Base-by-base conservation (phyloP, 1,140 invertebrate species). In the Psilanteris sp. region DNA sequence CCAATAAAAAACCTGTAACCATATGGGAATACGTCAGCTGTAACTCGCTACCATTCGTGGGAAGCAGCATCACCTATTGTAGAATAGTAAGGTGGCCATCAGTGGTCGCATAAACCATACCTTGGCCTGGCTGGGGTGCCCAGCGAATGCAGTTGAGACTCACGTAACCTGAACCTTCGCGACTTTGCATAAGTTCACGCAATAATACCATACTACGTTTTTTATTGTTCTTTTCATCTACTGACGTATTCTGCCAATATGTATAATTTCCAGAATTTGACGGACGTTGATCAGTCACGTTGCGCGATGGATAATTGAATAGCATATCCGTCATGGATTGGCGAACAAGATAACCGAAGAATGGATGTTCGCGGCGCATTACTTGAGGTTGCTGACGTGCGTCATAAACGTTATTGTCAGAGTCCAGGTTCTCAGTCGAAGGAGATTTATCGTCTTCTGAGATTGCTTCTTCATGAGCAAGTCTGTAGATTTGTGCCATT, bases 71-170 rank as follows among this genome's bases (percentile, higher is more conserved):
- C 15, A 27, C n/a, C 14, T 59, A 76, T 26, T 86, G 80, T 5
- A 94, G 89, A 78, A 96, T 92, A 76, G 92, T 92, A 6, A 96
- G 89, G 80, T 94, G 92, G 39, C 95, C 95, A 29, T 92, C 93
- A 79, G 95, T 96, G 27, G 95, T 96, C 1, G 94, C 95, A 86
- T 95, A 96, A 18, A 96, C 93, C 39, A 96, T 90, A 0, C 95
- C 95, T 82, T 95, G 93, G 0, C 95, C 95, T 7, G 94, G 90
- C 15, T 91, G 90, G 0, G 95, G 95, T 9, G 94, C 90, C 95
- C 95, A 96, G 41, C 93, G 89, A 18, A 96, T 93, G 74, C 94
- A 96, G 89, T 96, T 96, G 5, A 96, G 88, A 83, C 93, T 95
- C 44, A 91, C 92, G 78, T 90, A 91, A 43, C 88, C 91, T 13